Evolutionary conservation across 2,888 invertebrate species (phyloP), one percentile per base, ranked within the genome.

Genomic region (Liodrosophila aerea): DNA sequence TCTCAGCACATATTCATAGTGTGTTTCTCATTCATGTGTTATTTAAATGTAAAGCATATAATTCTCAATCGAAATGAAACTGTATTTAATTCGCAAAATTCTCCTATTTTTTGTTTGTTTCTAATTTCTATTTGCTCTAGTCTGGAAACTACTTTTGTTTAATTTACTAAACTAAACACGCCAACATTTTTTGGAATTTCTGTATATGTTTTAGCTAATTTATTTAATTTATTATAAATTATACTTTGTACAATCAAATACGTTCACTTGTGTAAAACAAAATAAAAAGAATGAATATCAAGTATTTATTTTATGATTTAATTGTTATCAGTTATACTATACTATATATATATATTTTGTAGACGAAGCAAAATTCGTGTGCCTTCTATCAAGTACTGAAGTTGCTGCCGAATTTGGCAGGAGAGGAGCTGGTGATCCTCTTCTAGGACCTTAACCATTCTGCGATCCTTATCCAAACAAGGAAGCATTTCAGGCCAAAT

Each of bases 171-270:
- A 59, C 54, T 65, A 72, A 76, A 66, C 60, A 62, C 27, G 33
- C 70, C 64, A 74, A 82, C 49, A 64, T 22, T 22, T 61, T 64
- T 52, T 69, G 78, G 61, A 85, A 78, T 71, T 71, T 85, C 64
- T 85, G 50, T 82, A 82, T 83, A 78, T 75, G 72, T 66, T 71
- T 71, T 78, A 85, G 84, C 68, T 78, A 72, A 78, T 78, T 78
- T 78, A 78, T 82, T 78, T 78, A 46, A 78, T 75, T 78, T 78
- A 85, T 83, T 78, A 72, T 85, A 64, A 71, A 64, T 54, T 41
- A 60, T 62, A 77, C 53, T 64, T 53, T 56, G 58, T 51, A 47
- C 8, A 18, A 40, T 39, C 39, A 12, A 45, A 27, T 54, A 81
- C 47, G 67, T 82, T 82, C 34, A 68, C 53, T 58, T 69, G 43